Evolutionary conservation across 1,140 invertebrate genomes (phyloP).

Genomic region (Onthophagus taurus): DNA sequence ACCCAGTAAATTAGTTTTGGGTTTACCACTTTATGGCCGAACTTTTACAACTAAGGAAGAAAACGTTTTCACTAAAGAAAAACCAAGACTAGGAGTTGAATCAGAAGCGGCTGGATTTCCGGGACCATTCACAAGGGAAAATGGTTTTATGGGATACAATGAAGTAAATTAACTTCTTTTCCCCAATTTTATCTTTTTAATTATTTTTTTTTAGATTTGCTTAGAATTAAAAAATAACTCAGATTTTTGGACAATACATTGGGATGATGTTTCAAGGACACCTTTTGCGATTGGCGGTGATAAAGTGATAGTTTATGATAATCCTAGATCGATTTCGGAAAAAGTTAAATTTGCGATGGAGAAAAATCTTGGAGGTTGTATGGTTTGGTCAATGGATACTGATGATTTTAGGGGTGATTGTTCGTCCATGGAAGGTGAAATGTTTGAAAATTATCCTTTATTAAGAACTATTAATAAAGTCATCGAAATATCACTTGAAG

Average conservation of each 20-base stretch:
- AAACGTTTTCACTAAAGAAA: no score
- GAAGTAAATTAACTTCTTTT: slow-evolving; percentile 40
- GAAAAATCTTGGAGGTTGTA: slow-evolving; percentile 63
- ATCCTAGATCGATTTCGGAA: slow-evolving; percentile 47
- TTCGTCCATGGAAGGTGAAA: slow-evolving; percentile 40
- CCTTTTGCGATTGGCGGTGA: background rate
- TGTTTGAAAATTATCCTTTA: slow-evolving; percentile 40
- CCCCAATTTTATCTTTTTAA: background rate
- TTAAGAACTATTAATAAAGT: slow-evolving; percentile 55
- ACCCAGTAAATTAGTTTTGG: slow-evolving; percentile 67
- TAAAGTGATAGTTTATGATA: slow-evolving; percentile 42
- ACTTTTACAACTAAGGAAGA: slow-evolving; percentile 49
- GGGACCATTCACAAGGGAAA: slow-evolving; percentile 69
- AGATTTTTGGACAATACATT: slow-evolving; percentile 39
- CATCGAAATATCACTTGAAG: slow-evolving; percentile 43
- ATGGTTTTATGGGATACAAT: slow-evolving; percentile 82
- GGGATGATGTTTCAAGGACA: background rate
- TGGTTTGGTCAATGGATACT: slow-evolving; percentile 76
- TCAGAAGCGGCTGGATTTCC: slow-evolving; percentile 50
- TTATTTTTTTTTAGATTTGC: slow-evolving; percentile 45
- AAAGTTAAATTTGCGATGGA: slow-evolving; percentile 56
- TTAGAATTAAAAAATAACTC: slow-evolving; percentile 43
- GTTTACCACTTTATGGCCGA: slow-evolving; percentile 77
- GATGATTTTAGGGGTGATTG: slow-evolving; percentile 66
- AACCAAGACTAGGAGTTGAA: slow-evolving; percentile 39